Percentiles rank a stretch among this genome's conserved stretches.
Evolutionary conservation across 1,140 invertebrate genomes (phyloP).

Genomic region (Drosophila takahashii): DNA sequence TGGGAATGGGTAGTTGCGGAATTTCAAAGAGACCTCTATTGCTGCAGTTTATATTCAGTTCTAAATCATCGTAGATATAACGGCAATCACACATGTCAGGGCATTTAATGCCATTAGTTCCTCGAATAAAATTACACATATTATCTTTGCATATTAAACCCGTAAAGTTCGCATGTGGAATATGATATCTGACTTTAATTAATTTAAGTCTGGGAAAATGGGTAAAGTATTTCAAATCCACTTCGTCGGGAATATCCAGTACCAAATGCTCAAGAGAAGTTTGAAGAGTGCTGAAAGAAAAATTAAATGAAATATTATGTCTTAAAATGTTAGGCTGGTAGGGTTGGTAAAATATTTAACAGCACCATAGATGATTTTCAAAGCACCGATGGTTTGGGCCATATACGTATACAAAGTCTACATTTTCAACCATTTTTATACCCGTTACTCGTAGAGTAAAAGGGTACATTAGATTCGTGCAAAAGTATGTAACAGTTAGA

Average conservation of each 20-base stretch:
- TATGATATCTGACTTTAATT: not conserved
- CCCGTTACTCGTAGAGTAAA: no score
- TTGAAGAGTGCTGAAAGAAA: not conserved
- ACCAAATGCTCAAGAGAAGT: slow-evolving; percentile 12
- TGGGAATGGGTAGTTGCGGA: slow-evolving; percentile 12
- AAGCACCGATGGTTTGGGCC: no score
- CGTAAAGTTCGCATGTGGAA: not conserved
- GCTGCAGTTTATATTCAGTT: slow-evolving; percentile 23
- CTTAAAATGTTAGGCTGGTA: no score
- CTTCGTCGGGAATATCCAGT: slow-evolving; percentile 1
- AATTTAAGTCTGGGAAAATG: not conserved
- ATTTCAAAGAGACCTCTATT: not conserved
- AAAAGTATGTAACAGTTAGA: no score
- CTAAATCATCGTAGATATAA: not conserved
- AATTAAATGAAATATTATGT: not conserved
- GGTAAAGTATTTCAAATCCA: slow-evolving; percentile 18
- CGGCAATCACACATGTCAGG: slow-evolving; percentile 2
- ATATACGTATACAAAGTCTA: no score
- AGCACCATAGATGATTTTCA: no score
- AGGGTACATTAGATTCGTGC: no score
- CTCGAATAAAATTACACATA: not conserved
- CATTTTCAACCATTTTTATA: no score
- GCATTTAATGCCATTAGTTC: slow-evolving; percentile 4
- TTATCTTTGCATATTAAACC: slow-evolving; percentile 7
- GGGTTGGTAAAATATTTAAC: no score